These are phyloP conservation scores for Mycteria americana DNA, from an alignment of 2,797 vertebrate genomes.

Conservation along the genomic window DNA sequence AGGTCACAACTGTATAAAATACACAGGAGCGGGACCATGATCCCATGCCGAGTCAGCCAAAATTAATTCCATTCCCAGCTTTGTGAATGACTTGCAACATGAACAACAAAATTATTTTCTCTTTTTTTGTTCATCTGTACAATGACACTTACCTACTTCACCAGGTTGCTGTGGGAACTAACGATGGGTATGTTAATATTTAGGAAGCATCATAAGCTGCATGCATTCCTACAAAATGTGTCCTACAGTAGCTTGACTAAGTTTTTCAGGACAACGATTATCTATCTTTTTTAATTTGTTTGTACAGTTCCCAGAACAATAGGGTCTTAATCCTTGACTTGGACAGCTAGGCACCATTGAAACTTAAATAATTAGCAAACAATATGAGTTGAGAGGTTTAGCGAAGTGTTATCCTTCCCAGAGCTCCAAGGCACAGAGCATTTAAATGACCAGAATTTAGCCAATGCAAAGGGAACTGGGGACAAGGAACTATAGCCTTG, in stretches of 20 bases:
- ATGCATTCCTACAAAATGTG: neutral
- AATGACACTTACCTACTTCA: neutral
- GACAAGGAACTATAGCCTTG: slow-evolving; percentile 21
- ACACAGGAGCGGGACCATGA: neutral
- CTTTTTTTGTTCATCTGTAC: neutral
- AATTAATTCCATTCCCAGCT: neutral
- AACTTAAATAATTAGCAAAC: slow-evolving; percentile 61
- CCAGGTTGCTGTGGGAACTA: neutral
- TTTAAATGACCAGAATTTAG: slow-evolving; percentile 27
- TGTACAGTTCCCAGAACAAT: slow-evolving; percentile 51
- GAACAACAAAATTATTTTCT: neutral
- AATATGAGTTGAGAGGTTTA: slow-evolving; percentile 61
- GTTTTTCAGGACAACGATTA: slow-evolving; percentile 10
- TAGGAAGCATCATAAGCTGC: neutral
- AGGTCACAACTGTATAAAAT: slow-evolving; percentile 16
- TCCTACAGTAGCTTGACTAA: slow-evolving; percentile 47
- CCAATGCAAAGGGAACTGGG: slow-evolving; percentile 48
- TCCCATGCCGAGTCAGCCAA: neutral
- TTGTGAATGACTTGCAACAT: neutral
- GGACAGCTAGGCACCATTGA: slow-evolving; percentile 57
- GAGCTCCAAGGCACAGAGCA: slow-evolving; percentile 22
- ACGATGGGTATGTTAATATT: neutral
- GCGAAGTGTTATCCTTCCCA: slow-evolving; percentile 27
- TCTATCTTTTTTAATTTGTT: slow-evolving; percentile 30
- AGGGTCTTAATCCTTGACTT: slow-evolving; percentile 47